Evolutionary conservation across 1,140 invertebrate genomes (phyloP).

Genomic region (Hesperophylax magnus): DNA sequence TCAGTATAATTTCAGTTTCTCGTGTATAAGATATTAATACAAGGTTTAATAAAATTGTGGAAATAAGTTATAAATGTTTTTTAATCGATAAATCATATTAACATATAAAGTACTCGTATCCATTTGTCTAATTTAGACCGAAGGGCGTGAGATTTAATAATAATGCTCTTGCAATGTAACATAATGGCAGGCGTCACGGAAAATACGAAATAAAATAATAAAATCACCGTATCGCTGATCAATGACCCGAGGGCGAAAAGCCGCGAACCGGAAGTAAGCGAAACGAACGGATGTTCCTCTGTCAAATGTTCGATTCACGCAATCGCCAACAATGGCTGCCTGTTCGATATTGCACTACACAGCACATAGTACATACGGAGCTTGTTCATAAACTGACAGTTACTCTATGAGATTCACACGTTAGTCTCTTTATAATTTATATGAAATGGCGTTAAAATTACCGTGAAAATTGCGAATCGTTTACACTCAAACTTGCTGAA

Average conservation of each 20-base stretch:
- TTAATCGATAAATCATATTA: too few relatives aligned
- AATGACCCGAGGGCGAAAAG: conserved; percentile 46
- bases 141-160: conserved; percentile 35
- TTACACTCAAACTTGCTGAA: conserved; percentile 38
- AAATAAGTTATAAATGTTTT: too few relatives aligned
- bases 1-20: too few relatives aligned
- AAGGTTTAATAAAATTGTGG: too few relatives aligned
- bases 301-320: conserved; percentile 48
- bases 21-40: too few relatives aligned
- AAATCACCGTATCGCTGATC: conserved; percentile 48
- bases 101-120: not conserved
- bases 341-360: conserved; percentile 37
- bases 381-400: conserved; percentile 38
- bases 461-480: conserved; percentile 29
- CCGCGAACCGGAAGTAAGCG: conserved; percentile 47
- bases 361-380: not conserved
- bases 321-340: conserved; percentile 41
- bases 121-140: not conserved
- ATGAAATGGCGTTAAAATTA: conserved; percentile 38
- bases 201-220: conserved; percentile 14
- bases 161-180: not conserved
- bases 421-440: conserved; percentile 10
- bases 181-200: conserved; percentile 32
- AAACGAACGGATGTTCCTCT: conserved; percentile 44
- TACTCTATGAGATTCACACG: conserved; percentile 39